A percentile compares a stretch with the other conserved stretches of the same genome.
Evolutionary conservation across 2,888 invertebrate species (phyloP).

Genomic region (Nomada goodeniana): DNA sequence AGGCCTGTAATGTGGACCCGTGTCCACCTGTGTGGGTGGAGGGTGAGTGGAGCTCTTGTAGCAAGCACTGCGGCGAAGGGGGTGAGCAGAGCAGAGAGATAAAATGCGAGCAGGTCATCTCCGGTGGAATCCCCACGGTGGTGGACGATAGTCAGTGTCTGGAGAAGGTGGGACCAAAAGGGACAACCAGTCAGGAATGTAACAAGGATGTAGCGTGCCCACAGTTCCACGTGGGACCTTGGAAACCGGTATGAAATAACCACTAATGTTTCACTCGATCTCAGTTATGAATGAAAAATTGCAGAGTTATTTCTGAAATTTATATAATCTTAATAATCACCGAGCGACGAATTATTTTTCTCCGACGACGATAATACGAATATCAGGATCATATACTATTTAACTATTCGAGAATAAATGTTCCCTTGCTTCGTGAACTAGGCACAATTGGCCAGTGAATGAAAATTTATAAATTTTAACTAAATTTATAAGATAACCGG

Average conservation of each 20-base stretch:
- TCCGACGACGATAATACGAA: too few relatives aligned
- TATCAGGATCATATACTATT: too few relatives aligned
- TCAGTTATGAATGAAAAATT: not conserved
- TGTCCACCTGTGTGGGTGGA: slow-evolving; percentile 93
- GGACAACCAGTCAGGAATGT: slow-evolving; percentile 89
- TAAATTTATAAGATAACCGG: too few relatives aligned
- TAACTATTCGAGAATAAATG: too few relatives aligned
- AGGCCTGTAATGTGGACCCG: slow-evolving; percentile 90
- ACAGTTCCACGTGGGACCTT: slow-evolving; percentile 94
- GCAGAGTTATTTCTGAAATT: not conserved
- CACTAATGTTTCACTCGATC: not conserved
- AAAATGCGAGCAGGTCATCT: slow-evolving; percentile 92
- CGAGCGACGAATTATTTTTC: too few relatives aligned
- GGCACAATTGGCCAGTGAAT: too few relatives aligned
- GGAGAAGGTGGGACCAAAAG: slow-evolving; percentile 89
- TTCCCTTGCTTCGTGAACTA: too few relatives aligned
- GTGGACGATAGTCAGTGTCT: slow-evolving; percentile 92
- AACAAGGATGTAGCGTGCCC: slow-evolving; percentile 93
- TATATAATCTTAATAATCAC: not conserved
- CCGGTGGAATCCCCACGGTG: slow-evolving; percentile 89
- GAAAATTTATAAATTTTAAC: too few relatives aligned
- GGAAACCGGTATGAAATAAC: slow-evolving; percentile 91
- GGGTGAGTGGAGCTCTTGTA: slow-evolving; percentile 93
- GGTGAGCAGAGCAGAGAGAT: slow-evolving; percentile 90
- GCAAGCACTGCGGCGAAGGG: slow-evolving; percentile 91